These are phyloP conservation scores for Tauraco erythrolophus DNA, from an alignment of 2,113 vertebrate species.

Conservation along the genomic window DNA sequence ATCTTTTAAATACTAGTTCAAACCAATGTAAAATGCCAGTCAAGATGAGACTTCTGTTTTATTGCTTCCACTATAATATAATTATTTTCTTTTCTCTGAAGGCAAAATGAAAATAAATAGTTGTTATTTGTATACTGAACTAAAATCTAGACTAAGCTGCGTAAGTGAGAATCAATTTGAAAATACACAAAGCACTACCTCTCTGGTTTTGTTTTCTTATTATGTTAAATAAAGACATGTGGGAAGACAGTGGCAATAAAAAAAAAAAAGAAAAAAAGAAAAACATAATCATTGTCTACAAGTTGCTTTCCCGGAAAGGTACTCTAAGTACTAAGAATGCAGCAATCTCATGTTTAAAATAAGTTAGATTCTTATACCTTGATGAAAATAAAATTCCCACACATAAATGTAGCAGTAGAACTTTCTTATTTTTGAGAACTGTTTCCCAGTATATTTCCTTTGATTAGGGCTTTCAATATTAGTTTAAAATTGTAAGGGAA, in stretches of 20 bases:
- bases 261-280: background rate
- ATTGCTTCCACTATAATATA: background rate
- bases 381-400: background rate
- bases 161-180: background rate
- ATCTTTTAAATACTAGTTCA: background rate
- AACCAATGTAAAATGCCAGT: background rate
- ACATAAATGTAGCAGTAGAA: background rate
- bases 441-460: background rate
- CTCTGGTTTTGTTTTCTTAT: background rate
- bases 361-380: background rate
- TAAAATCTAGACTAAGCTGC: background rate
- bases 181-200: background rate
- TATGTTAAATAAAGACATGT: background rate
- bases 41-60: background rate
- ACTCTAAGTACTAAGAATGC: background rate
- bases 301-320: background rate
- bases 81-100: background rate
- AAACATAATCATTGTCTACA: background rate
- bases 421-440: background rate
- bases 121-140: background rate
- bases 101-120: background rate
- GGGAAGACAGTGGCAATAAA: background rate
- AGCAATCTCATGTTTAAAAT: background rate
- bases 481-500: background rate
- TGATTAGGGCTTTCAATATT: background rate